phyloP scores from a whole-genome alignment of 2,113 vertebrate species.

The Lonchura striata region DNA sequence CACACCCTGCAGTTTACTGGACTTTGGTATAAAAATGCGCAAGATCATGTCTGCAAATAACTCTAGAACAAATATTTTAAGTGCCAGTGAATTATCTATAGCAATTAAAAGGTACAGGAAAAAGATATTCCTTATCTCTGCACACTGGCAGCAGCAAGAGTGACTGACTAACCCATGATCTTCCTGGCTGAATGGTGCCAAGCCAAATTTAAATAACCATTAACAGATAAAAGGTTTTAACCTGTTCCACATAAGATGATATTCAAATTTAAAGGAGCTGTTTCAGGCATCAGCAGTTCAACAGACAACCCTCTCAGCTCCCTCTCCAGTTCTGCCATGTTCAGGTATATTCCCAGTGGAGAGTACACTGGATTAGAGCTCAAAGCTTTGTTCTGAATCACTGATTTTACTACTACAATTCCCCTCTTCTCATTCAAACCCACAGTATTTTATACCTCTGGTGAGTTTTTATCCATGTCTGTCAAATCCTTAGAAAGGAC shows the following conservation, averaged over 20 bases:
- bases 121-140: background rate
- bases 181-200: background rate
- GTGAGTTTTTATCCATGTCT: constrained; percentile 98
- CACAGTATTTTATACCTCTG: constrained; percentile 79
- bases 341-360: background rate
- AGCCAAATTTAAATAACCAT: background rate
- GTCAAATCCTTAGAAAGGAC: constrained; percentile 97
- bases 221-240: background rate
- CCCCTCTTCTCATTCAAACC: background rate
- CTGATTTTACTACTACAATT: background rate
- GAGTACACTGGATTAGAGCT: background rate
- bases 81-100: background rate
- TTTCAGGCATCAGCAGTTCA: background rate
- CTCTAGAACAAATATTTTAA: background rate
- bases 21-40: background rate
- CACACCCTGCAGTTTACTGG: background rate
- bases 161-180: background rate
- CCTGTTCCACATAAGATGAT: background rate
- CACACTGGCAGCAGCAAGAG: background rate
- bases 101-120: background rate
- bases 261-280: background rate
- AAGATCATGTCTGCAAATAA: background rate
- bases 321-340: background rate
- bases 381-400: background rate
- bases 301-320: background rate